These are phyloP conservation scores for Parazoanthus atlanticus DNA, from an alignment of 92 coral and sea anemone species.

Conservation along the genomic window DNA sequence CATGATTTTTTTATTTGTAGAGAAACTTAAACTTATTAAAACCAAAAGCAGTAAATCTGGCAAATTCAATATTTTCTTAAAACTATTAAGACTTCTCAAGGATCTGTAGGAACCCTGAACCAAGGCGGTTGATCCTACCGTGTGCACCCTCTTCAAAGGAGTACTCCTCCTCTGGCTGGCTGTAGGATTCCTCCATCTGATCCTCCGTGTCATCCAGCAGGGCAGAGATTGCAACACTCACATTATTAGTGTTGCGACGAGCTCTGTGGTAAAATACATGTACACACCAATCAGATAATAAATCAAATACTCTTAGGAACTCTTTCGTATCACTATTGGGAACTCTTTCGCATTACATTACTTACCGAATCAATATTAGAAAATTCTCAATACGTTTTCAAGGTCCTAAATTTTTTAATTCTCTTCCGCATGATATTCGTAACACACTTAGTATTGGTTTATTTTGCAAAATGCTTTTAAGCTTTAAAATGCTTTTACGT, in stretches of 20 bases:
- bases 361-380: too few species aligned
- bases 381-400: too few species aligned
- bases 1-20: too few species aligned
- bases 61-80: neutral
- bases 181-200: slow-evolving; percentile 62
- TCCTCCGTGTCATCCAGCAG: slow-evolving; percentile 92
- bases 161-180: slow-evolving; percentile 64
- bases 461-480: too few species aligned
- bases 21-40: neutral
- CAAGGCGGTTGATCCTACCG: slow-evolving; percentile 26
- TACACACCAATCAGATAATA: too few species aligned
- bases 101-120: neutral
- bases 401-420: too few species aligned
- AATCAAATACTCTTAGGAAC: too few species aligned
- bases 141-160: slow-evolving; percentile 64
- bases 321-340: too few species aligned
- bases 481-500: too few species aligned
- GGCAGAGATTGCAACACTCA: slow-evolving; percentile 86
- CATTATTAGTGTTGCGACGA: slow-evolving; percentile 82
- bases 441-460: too few species aligned
- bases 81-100: neutral
- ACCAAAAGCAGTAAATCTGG: neutral
- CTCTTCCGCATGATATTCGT: too few species aligned
- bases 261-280: slow-evolving; percentile 59
- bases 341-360: too few species aligned